phyloP scores from a whole-genome alignment of 2,888 invertebrate species.

The Drosophila kambysellisi region DNA sequence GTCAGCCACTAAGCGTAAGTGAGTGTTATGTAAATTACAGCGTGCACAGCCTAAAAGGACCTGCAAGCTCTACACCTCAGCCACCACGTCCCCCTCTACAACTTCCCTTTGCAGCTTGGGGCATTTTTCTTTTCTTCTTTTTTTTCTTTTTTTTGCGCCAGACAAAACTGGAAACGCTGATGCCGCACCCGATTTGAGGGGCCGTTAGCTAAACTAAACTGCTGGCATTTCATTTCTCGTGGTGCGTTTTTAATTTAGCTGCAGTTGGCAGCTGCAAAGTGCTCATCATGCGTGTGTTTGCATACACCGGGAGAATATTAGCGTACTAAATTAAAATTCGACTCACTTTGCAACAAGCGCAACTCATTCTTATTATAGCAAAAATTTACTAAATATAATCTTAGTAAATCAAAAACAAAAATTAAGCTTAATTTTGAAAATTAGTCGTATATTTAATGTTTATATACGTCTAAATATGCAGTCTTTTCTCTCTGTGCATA shows the following conservation, averaged over 20 bases:
- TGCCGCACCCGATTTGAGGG: constrained; percentile 56
- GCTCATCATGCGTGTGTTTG: constrained; percentile 31
- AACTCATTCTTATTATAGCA: background rate
- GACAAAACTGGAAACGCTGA: constrained; percentile 54
- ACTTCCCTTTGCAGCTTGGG: constrained; percentile 7
- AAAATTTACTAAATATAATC: background rate
- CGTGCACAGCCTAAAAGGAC: constrained; percentile 63
- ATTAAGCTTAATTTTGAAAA: background rate
- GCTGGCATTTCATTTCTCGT: constrained; percentile 49
- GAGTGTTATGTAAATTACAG: constrained; percentile 80
- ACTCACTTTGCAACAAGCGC: background rate
- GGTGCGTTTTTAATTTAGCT: constrained; percentile 70
- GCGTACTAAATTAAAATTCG: background rate
- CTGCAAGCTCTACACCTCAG: constrained; percentile 39
- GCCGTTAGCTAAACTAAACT: constrained; percentile 65
- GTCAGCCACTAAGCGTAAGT: constrained; percentile 77
- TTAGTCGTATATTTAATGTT: no score
- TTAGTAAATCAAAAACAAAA: background rate
- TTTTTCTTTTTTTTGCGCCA: constrained; percentile 14
- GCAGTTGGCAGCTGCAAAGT: constrained; percentile 72
- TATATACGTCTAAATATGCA: background rate
- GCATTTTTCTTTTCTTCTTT: background rate
- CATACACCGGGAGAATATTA: background rate
- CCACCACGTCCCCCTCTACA: background rate
- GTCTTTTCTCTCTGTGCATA: constrained; percentile 5